Evolutionary conservation across 2,888 invertebrate species (phyloP), one percentile per base, ranked within the genome.

Genomic region (Adineta ricciae): DNA sequence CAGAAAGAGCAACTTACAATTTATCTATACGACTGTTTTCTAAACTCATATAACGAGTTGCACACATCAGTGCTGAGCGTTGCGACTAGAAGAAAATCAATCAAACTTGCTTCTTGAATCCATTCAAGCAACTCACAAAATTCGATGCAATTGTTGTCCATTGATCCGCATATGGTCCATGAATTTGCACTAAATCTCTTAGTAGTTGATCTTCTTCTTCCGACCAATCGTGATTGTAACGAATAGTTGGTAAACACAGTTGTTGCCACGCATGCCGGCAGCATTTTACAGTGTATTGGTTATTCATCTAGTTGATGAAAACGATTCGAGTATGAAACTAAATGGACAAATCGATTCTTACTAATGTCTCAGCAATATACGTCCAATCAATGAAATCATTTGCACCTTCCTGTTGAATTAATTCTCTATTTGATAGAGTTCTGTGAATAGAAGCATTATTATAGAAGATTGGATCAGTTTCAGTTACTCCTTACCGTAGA

Each of bases 31-130:
- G 7, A 41, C 11, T 41, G 24, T 78, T 78, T 24, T 78, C 78
- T n/a, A 78, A n/a, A 78, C 11, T 24, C 78, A 78, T 78, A 78
- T 41, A 78, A 41, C 78, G 78, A 41, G 7, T 78, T 78, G 78
- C 78, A 78, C 78, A 78, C 38, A 41, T 38, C 16, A 32, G 24
- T 41, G 78, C 4, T 21, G 78, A 78, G 14, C 78, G 78, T 78
- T 41, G 38, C 2, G 78, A 16, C 78, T 78, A 41, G 11, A 46
- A 11, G 46, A 46, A 46, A 46, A 46, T 46, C 8, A 46, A 46
- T 46, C n/a, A n/a, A n/a, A n/a, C n/a, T n/a, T n/a, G n/a, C n/a
- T n/a, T n/a, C n/a, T n/a, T n/a, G n/a, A 56, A 56, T 24, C 8
- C 8, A 49, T 46, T 46, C 11, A 64, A 27, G 9, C 5, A 14